Base-by-base conservation (phyloP, 2,888 invertebrate species). In the Nomada hirtipes region DNA sequence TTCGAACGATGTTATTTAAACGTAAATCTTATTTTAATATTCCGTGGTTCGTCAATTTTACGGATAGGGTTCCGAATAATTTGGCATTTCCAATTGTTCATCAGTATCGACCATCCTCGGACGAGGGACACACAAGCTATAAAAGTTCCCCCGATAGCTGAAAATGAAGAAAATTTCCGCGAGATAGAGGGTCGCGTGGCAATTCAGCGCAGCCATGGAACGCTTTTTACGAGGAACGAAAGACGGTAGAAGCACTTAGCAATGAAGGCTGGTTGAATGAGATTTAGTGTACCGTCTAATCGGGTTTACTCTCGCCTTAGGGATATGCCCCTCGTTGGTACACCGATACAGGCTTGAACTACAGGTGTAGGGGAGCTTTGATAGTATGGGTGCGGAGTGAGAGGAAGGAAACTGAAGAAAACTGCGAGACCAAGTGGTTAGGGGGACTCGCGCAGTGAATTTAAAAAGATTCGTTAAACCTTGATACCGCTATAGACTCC, bases 281-380 rank as follows among this genome's bases (percentile, higher is more conserved):
- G 87, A 90, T 89, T 87, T 85, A 90, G 86, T 82, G 83, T 82
- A 70, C 79, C 82, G 80, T 79, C 85, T 90, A 90, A 90, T 90
- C 90, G 88, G 83, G 84, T 87, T 87, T 88, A 82, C 84, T 79
- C 83, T 75, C 70, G 77, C 81, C 79, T 79, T 78, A 80, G 70
- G 79, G 70, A 80, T 44, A 83, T 86, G 88, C 81, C 79, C 75
- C 82, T 53, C 50, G 72, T 84, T 83, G 86, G 83, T 87, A 87
- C 72, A 81, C 67, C 79, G 55, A 75, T 80, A 82, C 65, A 79
- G 63, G 44, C 70, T 23, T 15, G 50, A 70, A 15, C 63, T 68
- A 29, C 65, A 36, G 18, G 26, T 55, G 67, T 29, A 61, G 67
- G 70, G 36, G 65, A 47, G 11, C 26, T 2, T 18, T 23, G 11